These are phyloP conservation scores for Oscheius onirici DNA, from an alignment of 2,888 invertebrate species.

Conservation along the genomic window DNA sequence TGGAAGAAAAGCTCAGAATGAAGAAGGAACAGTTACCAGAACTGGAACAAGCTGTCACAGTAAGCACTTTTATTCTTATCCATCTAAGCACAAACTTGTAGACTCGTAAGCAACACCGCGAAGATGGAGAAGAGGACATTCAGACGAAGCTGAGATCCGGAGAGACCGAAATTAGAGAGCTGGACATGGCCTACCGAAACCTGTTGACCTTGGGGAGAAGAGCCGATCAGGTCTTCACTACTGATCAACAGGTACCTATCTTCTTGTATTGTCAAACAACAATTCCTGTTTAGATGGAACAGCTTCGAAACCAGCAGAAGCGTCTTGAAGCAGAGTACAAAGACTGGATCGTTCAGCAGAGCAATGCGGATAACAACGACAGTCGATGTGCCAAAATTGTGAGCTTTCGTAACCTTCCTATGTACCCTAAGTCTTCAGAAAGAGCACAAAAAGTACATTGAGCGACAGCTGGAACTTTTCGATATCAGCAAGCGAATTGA, in stretches of 20 bases:
- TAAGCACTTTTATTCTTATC: background rate
- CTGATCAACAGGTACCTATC: background rate
- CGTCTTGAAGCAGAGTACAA: background rate
- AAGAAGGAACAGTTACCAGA: background rate
- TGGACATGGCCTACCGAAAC: background rate
- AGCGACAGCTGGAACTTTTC: slow-evolving; percentile 35
- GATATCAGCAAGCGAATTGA: slow-evolving; percentile 31
- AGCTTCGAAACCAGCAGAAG: background rate
- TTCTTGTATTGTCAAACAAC: background rate
- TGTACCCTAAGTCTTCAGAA: background rate
- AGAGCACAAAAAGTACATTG: background rate
- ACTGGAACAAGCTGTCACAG: background rate
- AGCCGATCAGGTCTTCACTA: background rate
- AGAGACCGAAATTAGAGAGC: background rate
- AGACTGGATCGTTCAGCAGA: background rate
- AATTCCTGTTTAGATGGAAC: background rate
- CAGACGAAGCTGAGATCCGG: background rate
- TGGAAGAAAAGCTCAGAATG: background rate
- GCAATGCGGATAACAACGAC: background rate
- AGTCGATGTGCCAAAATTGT: slow-evolving; percentile 8
- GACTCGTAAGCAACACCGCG: background rate
- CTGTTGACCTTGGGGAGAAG: background rate
- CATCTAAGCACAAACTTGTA: background rate
- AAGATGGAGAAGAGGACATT: background rate
- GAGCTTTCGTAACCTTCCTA: background rate